Conservation (phyloP, 1,140 invertebrate species). For the Rhagoletis zephyria region DNA sequence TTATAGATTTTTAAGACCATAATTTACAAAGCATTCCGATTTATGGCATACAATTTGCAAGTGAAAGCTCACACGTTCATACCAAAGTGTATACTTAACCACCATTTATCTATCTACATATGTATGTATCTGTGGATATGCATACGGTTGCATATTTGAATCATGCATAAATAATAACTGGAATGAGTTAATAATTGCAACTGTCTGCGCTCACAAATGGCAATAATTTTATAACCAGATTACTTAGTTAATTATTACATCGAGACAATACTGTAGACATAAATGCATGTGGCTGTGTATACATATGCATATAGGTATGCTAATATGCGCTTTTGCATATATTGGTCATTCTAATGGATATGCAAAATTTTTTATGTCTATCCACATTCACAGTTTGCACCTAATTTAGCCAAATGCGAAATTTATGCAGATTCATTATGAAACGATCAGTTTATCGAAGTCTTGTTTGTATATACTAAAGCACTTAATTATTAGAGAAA, state of each 20-base stretch:
- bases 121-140: no score
- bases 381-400: not conserved
- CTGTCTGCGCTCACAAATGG: not conserved
- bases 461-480: not conserved
- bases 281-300: not conserved
- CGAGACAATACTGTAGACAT: not conserved
- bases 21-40: no score
- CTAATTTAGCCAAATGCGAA: slow-evolving; percentile 19
- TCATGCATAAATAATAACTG: no score
- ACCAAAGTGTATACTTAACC: no score
- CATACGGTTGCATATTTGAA: no score
- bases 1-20: no score
- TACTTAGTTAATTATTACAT: not conserved
- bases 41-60: no score
- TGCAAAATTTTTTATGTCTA: no score
- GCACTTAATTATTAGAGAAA: not conserved
- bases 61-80: no score
- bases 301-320: not conserved
- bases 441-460: not conserved
- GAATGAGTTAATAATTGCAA: slow-evolving; percentile 1
- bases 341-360: not conserved
- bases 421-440: not conserved
- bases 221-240: not conserved
- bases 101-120: no score
- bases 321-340: not conserved